Evolutionary conservation across 2,797 vertebrate genomes (phyloP), one percentile per base, ranked within the genome.

Genomic region (Coendou prehensilis): DNA sequence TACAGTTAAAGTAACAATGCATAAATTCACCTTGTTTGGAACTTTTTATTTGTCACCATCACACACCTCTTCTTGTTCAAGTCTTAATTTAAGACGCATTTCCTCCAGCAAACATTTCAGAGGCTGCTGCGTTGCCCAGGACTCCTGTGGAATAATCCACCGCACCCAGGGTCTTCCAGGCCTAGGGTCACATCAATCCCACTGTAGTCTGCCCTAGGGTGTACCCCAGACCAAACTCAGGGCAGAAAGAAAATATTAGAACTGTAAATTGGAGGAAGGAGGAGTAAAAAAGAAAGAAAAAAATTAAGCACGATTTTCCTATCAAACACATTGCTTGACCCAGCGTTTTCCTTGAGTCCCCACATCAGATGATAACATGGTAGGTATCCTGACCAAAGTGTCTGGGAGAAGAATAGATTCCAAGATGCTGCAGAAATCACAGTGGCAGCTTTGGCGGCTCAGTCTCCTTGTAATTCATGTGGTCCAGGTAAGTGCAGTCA

Each of bases 371-470:
- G 57, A 23, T 17, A 9, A 41, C 1, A 0, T 56, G 45, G 9
- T 8, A 4, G 2, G 18, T 56, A 10, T 56, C 80, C 26, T 86
- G 37, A 33, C 37, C 26, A 64, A 63, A 4, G 50, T 45, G 10
- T 75, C 54, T 33, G 6, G 1, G 8, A 37, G 18, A 20, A 63
- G 30, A 87, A 14, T 6, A 1, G 5, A 7, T 50, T 20, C 33
- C 7, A 10, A 0, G 22, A n/a, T 6, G 5, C 4, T 50, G 6
- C 4, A 28, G 14, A 18, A 71, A 45, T 18, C 23, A 37, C 9
- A n/a, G 28, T 4, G 47, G 54, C 4, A 1, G 0, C 37, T 22
- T 56, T 4, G 3, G 3, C 23, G 5, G 9, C 17, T 57, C 14
- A 4, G 50, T 17, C 6, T 54, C 33, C 20, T 47, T 45, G 33